Percentiles rank a stretch among this genome's conserved stretches.
Conservation (phyloP, 2,888 invertebrate species). For the Agrochola circellaris region DNA sequence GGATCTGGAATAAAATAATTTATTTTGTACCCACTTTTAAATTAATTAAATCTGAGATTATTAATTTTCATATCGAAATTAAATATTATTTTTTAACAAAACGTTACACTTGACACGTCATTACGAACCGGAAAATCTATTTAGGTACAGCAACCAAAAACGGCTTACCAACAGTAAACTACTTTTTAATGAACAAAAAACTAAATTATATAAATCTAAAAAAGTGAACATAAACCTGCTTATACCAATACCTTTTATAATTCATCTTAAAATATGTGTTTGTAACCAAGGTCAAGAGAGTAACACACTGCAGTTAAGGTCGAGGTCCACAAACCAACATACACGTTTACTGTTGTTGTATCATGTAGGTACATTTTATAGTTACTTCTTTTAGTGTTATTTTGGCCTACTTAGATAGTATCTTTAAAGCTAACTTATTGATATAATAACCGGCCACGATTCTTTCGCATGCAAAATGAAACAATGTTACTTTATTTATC, state of each 20-base stretch:
- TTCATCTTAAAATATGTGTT: background rate
- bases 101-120: background rate
- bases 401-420: background rate
- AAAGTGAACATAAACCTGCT: background rate
- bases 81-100: no score
- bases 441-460: background rate
- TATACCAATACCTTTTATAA: background rate
- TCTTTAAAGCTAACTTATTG: background rate
- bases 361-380: background rate
- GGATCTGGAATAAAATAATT: no score
- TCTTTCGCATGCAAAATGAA: background rate
- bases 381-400: background rate
- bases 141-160: background rate
- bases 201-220: background rate
- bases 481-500: background rate
- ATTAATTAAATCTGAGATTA: no score
- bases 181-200: conserved; percentile 1
- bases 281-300: conserved; percentile 22
- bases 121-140: background rate
- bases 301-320: conserved; percentile 7
- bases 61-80: no score
- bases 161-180: background rate
- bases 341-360: no score
- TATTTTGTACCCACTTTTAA: no score
- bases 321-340: conserved; percentile 21